Percentiles rank a stretch among this genome's conserved stretches.
Conservation (phyloP, 2,888 invertebrate species). For the Drosophila paucipuncta region DNA sequence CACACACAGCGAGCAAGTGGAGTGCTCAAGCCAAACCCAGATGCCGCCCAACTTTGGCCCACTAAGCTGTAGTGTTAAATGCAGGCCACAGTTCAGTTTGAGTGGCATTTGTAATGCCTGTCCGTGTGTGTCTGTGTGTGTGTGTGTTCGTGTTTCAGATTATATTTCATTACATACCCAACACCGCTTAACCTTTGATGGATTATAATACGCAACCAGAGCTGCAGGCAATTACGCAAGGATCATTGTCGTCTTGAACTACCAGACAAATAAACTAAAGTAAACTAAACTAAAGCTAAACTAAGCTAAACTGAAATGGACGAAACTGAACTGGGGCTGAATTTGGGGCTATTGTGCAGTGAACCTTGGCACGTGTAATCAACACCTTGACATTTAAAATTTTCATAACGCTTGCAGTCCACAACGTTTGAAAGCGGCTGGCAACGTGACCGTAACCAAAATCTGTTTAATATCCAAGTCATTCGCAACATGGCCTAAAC, state of each 20-base stretch:
- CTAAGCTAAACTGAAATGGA: constrained; percentile 1
- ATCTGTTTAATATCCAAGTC: constrained; percentile 65
- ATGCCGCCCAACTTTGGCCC: background rate
- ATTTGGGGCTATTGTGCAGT: constrained; percentile 7
- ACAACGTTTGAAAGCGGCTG: constrained; percentile 2
- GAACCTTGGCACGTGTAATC: constrained; percentile 56
- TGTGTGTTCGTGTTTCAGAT: constrained; percentile 20
- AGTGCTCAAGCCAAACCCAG: background rate
- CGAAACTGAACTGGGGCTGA: background rate
- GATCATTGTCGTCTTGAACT: constrained; percentile 5
- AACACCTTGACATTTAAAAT: constrained; percentile 57
- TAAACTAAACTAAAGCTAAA: background rate
- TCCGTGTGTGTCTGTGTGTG: background rate
- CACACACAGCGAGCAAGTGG: background rate
- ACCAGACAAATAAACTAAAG: constrained; percentile 1
- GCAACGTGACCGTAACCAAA: constrained; percentile 41
- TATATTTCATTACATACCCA: constrained; percentile 59
- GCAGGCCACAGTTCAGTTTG: constrained; percentile 23
- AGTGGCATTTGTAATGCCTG: constrained; percentile 18
- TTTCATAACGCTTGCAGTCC: constrained; percentile 23
- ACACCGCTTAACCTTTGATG: constrained; percentile 52
- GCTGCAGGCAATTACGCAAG: constrained; percentile 35
- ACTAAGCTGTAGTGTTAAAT: constrained; percentile 20
- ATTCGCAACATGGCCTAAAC: constrained; percentile 30
- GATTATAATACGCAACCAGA: constrained; percentile 19